These are phyloP conservation scores for Notothenia coriiceps DNA, from an alignment of 2,113 vertebrate species.

Conservation along the genomic window DNA sequence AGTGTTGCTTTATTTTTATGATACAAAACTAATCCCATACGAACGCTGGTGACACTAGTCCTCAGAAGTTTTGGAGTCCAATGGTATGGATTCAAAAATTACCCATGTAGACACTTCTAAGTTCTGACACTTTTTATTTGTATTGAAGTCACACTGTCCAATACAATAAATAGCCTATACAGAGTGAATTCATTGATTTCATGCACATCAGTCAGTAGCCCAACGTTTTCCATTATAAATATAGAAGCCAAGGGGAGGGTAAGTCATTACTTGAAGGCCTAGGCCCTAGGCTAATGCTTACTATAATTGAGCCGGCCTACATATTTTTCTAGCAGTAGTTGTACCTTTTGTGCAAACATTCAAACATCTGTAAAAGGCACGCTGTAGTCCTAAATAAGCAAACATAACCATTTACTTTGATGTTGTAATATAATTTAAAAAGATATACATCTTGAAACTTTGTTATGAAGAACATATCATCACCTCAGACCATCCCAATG, in stretches of 20 bases:
- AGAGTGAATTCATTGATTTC: neutral
- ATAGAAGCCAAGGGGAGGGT: conserved; percentile 18
- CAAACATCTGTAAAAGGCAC: neutral
- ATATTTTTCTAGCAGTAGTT: neutral
- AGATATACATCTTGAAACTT: neutral
- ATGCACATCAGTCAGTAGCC: neutral
- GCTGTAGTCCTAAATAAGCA: neutral
- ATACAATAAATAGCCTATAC: neutral
- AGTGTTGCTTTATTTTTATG: too few relatives aligned
- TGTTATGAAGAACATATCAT: neutral
- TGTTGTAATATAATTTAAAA: neutral
- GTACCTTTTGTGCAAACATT: neutral
- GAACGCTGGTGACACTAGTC: neutral
- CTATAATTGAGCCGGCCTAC: conserved; percentile 7
- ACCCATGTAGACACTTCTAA: neutral
- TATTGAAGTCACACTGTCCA: conserved; percentile 12
- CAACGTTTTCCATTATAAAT: neutral
- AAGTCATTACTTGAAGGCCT: conserved; percentile 6
- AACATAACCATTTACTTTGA: neutral
- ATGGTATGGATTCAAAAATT: neutral
- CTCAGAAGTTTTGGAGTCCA: conserved; percentile 4
- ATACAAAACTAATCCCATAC: too few relatives aligned
- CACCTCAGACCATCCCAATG: neutral
- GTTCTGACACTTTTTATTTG: neutral
- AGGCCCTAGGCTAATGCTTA: conserved; percentile 3